Evolutionary conservation across 2,113 vertebrate species (phyloP), one percentile per base, ranked within the genome.

Genomic region (Bubalus kerabau): DNA sequence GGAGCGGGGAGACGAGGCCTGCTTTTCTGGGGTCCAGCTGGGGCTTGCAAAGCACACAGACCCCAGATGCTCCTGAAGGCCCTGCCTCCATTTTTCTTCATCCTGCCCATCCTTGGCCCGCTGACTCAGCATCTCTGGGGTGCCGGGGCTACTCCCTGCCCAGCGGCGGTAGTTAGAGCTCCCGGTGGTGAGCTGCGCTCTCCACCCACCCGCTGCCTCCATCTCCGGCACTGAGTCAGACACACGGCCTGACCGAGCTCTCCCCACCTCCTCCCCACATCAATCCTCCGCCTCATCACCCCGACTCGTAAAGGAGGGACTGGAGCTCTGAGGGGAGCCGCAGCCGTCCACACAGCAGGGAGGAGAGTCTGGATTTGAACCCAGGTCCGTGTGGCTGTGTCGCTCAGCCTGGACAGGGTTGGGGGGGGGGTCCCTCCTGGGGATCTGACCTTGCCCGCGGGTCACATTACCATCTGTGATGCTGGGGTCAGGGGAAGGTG

Each of bases 161-260:
- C 32, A 40, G n/a, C 1, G 0, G 67, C 0, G 2, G 26, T 3
- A 13, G 43, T 1, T 13, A 9, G 11, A 36, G 7, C 14, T 16
- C 21, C 32, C 1, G 1, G 19, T n/a, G 3, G 10, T 0, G 19
- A 7, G 48, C 21, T 2, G 80, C 2, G 32, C 80, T 23, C 30
- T 21, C 50, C 17, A 11, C 17, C 46, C 10, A 0, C 80, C 80
- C 9, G 2, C 32, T 0, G 50, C 81, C 52, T 83, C 12, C 1
- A 5, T 14, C 80, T 52, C 19, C 5, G 2, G 50, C 19, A 21
- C 80, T 7, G 50, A 7, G 6, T n/a, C 11, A 19, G 11, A n/a
- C 30, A 7, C 32, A 12, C 7, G 4, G 19, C 32, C 71, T 64
- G 15, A 40, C 32, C 3, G 1, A 2, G 10, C 60, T n/a, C 23